These are phyloP conservation scores for Oriolus oriolus DNA, from an alignment of 2,113 vertebrate species.

Conservation along the genomic window DNA sequence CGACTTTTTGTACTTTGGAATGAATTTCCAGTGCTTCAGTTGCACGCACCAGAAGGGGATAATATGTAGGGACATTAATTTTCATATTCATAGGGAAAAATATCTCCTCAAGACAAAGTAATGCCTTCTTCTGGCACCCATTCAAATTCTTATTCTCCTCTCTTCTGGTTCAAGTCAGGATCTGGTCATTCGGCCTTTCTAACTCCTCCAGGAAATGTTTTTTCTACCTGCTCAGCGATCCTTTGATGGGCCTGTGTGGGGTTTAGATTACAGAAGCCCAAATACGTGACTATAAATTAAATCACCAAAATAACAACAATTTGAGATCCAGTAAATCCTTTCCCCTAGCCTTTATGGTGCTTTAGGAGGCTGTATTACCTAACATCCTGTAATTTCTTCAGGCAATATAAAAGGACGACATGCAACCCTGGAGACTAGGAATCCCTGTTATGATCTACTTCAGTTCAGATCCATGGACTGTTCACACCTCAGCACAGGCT, in stretches of 20 bases:
- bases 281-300: neutral
- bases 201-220: neutral
- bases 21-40: neutral
- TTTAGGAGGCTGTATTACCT: neutral
- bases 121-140: neutral
- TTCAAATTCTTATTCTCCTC: neutral
- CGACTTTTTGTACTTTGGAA: neutral
- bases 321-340: neutral
- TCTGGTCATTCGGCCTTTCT: neutral
- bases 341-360: neutral
- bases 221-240: neutral
- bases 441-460: neutral
- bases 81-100: neutral
- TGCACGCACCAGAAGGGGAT: neutral
- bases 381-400: neutral
- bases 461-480: neutral
- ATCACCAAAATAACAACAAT: neutral
- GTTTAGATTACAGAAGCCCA: neutral
- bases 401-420: neutral
- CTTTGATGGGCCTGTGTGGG: accelerated
- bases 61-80: neutral
- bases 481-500: neutral
- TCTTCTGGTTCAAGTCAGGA: neutral
- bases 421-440: neutral
- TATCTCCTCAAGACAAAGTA: neutral